Evolutionary conservation across 2,113 vertebrate species (phyloP).

Genomic region (Saguinus imperator): DNA sequence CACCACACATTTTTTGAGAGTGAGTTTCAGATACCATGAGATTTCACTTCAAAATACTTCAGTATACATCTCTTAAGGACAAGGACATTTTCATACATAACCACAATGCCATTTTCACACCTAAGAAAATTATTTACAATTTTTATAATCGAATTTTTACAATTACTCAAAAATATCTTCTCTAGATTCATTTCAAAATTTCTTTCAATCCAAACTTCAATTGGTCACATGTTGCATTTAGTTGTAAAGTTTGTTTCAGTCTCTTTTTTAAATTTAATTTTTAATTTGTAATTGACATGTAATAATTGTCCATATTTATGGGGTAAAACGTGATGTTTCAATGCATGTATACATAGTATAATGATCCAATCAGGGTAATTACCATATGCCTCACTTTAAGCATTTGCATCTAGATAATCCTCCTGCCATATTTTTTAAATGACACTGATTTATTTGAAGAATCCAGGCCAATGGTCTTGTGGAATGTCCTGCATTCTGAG

Average conservation of each 20-base stretch:
- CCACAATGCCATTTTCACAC: background rate
- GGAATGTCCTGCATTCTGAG: background rate
- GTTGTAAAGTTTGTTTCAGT: background rate
- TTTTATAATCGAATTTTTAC: background rate
- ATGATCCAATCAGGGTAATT: background rate
- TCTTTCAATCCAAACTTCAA: constrained; percentile 5
- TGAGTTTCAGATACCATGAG: background rate
- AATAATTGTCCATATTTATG: background rate
- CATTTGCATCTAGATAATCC: background rate
- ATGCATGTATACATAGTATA: background rate
- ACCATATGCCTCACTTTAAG: background rate
- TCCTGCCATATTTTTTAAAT: background rate
- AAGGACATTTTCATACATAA: background rate
- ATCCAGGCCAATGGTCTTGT: background rate
- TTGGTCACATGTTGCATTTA: background rate
- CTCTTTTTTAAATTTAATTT: background rate
- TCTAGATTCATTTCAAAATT: background rate
- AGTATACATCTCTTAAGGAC: background rate
- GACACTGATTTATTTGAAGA: background rate
- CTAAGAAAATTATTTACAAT: background rate
- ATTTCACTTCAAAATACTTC: background rate
- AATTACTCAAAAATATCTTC: background rate
- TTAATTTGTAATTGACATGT: background rate
- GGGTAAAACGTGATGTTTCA: background rate
- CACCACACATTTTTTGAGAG: background rate